A percentile compares a stretch with the other conserved stretches of the same genome.
phyloP scores from a whole-genome alignment of 2,888 invertebrate genomes.

The Chalcosyrphus nemorum region DNA sequence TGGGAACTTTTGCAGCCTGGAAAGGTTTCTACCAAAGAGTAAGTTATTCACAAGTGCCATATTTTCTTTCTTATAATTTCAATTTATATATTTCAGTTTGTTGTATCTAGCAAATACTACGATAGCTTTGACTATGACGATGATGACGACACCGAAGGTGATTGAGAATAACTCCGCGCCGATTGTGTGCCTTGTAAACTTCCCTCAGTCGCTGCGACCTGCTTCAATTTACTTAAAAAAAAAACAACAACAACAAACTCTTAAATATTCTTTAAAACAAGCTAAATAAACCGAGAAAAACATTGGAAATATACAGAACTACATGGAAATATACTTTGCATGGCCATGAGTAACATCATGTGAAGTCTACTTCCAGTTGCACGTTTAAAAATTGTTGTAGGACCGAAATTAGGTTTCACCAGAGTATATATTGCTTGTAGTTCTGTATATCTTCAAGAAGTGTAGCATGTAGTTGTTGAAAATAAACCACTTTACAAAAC shows the following conservation, averaged over 20 bases:
- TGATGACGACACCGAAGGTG: constrained; percentile 63
- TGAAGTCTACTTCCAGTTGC: neutral
- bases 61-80: neutral
- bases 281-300: constrained; percentile 13
- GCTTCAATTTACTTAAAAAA: constrained; percentile 26
- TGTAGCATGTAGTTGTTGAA: constrained; percentile 14
- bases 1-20: constrained; percentile 88
- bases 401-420: neutral
- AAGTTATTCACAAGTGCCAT: neutral
- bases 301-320: neutral
- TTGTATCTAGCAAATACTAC: constrained; percentile 46
- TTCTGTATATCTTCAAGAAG: neutral
- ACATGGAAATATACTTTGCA: neutral
- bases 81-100: constrained; percentile 34
- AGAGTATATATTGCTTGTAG: neutral
- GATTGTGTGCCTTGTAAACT: constrained; percentile 13
- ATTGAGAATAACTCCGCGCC: constrained; percentile 25
- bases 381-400: neutral
- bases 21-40: constrained; percentile 83
- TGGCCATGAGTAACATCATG: neutral
- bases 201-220: constrained; percentile 31
- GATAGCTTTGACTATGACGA: constrained; percentile 57
- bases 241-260: neutral
- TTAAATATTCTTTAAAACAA: neutral
- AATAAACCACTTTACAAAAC: constrained; percentile 8